These are phyloP conservation scores for Malacoctenus gilli DNA, from an alignment of 2,797 vertebrate species.

Conservation along the genomic window DNA sequence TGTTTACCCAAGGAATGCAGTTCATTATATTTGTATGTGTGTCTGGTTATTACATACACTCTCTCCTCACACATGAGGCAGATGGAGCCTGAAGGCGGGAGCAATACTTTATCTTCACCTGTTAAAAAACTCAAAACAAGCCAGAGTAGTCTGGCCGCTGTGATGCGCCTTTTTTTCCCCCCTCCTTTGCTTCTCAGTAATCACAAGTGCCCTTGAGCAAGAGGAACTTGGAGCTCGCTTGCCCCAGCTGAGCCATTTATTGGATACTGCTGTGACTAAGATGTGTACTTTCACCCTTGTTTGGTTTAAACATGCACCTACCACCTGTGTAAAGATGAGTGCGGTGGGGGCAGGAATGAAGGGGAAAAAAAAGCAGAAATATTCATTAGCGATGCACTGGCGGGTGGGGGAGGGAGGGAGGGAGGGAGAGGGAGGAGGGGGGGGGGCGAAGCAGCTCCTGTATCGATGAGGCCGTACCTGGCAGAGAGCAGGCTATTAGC, in stretches of 20 bases:
- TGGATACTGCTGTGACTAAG: constrained; percentile 1
- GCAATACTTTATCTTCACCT: constrained; percentile 51
- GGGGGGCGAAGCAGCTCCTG: constrained; percentile 50
- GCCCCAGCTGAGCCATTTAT: not conserved
- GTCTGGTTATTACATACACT: constrained; percentile 67
- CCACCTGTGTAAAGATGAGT: constrained; percentile 17
- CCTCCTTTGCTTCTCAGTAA: not conserved
- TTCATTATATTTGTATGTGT: constrained; percentile 72
- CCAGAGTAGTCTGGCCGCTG: constrained; percentile 5
- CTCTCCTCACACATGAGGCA: constrained; percentile 41
- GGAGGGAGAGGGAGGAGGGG: too few species aligned
- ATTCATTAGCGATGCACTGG: constrained; percentile 68
- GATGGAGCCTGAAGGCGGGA: constrained; percentile 42
- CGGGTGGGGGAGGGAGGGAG: constrained; percentile 51
- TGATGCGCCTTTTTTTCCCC: constrained; percentile 4
- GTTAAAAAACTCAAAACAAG: constrained; percentile 36
- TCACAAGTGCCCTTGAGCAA: constrained; percentile 36
- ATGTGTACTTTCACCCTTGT: not conserved
- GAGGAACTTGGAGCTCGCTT: constrained; percentile 7
- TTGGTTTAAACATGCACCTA: not conserved
- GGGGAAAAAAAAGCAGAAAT: constrained; percentile 45
- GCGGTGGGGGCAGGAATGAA: constrained; percentile 18
- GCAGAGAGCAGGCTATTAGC: constrained; percentile 78
- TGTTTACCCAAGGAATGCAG: constrained; percentile 69
- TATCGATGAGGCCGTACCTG: constrained; percentile 69